Evolutionary conservation across 2,888 invertebrate genomes (phyloP).

Genomic region (Eupithecia tripunctaria): DNA sequence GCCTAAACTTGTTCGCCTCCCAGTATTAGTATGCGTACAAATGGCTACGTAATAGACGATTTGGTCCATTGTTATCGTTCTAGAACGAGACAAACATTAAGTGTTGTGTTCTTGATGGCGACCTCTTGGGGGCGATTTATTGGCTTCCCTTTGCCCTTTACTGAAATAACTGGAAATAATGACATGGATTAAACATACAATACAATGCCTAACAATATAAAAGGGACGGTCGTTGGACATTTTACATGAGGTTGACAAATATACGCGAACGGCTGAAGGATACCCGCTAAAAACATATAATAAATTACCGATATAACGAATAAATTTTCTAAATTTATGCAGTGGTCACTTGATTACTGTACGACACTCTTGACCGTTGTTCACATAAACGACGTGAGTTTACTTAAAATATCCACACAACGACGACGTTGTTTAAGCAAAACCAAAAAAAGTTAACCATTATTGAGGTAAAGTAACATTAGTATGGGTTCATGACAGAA

Average conservation of each 20-base stretch:
- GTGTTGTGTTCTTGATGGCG: conserved; percentile 43
- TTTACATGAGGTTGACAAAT: neutral
- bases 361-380: neutral
- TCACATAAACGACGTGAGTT: neutral
- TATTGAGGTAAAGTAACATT: no score
- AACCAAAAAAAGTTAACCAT: neutral
- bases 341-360: neutral
- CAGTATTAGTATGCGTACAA: conserved; percentile 34
- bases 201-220: neutral
- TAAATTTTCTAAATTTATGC: neutral
- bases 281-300: neutral
- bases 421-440: neutral
- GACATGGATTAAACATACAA: conserved; percentile 22
- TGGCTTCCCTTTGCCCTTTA: conserved; percentile 32
- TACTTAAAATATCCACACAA: neutral
- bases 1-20: conserved; percentile 11
- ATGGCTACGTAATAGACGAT: conserved; percentile 34
- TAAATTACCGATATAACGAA: neutral
- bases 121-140: conserved; percentile 33
- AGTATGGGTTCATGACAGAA: neutral
- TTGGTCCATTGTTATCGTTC: conserved; percentile 39
- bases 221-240: neutral
- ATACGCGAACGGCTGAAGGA: neutral
- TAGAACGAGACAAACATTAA: conserved; percentile 43
- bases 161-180: conserved; percentile 35